Evolutionary conservation across 2,797 vertebrate species (phyloP), one percentile per base, ranked within the genome.

Genomic region (Benthosema pterotum): DNA sequence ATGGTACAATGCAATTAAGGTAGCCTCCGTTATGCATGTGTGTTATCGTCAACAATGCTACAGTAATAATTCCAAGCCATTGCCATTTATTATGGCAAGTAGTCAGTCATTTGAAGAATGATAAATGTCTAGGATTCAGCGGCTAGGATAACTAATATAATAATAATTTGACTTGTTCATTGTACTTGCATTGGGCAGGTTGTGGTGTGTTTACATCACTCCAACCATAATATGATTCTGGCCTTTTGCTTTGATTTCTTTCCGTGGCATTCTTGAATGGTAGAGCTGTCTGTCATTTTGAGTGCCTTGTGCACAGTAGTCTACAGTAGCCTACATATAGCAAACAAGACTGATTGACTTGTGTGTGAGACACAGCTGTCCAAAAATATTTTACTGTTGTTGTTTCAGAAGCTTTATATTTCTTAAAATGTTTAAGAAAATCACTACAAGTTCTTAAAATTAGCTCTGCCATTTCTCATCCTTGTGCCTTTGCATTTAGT

Each of bases 171-270:
- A 65, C 52, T 60, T 42, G 62, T 53, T 14, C 16, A 11, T 54
- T 14, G 2, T 2, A 2, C 12, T 14, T 42, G 54, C 59, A 38
- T n/a, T 19, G 16, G 60, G 57, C 12, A 49, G 16, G 6, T 49
- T 18, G 7, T 62, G 59, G 48, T 69, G 47, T 60, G 69, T 57
- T 68, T 64, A 3, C 11, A 25, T 71, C 22, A 38, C 58, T 63
- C 18, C 19, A 5, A 45, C 52, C 18, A 42, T 32, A 8, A 63
- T 12, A 3, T 77, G 62, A 58, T 50, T n/a, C 25, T 17, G 28
- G 51, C 42, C 38, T 2, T 13, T 19, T 9, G 11, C 54, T 60
- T 50, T 4, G 49, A 38, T 25, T 25, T 15, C 9, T 52, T 50
- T 63, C 56, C 4, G 45, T 11, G 2, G 56, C 38, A 22, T 48